Evolutionary conservation across 2,797 vertebrate genomes (phyloP), one percentile per base, ranked within the genome.

Genomic region (Phaenicophaeus curvirostris): DNA sequence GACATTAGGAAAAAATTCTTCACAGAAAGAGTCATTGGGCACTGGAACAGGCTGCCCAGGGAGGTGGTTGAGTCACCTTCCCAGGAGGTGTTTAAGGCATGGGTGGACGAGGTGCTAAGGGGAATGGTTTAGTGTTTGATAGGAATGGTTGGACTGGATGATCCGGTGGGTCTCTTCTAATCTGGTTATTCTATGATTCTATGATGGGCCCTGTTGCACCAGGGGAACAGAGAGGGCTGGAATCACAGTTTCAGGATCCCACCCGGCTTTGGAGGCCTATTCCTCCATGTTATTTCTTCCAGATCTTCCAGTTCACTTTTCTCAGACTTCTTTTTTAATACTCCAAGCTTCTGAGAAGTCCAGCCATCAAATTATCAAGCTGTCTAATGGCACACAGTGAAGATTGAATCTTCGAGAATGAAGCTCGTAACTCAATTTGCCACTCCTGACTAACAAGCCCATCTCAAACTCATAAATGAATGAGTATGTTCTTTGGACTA

Each of bases 381-480:
- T 77, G 35, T 62, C 80, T 88, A 79, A 55, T 72, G 41, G 51
- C 46, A 77, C 27, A 59, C 41, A 76, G 61, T 85, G 93, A 92
- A 90, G 93, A 82, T 1, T 42, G 33, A 42, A 41, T 84, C 66
- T 93, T 88, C 73, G 42, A 30, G 67, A 91, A 88, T 53, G n/a
- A 92, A 84, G 63, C 33, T 89, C 14, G 3, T 91, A 87, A 85
- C 39, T 72, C 65, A 88, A 33, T 61, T 84, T 90, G 50, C 82
- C 69, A 37, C 55, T 81, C 68, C 53, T 53, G 57, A 85, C 30
- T 83, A 84, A 86, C 3, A 2, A 88, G 65, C 39, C 69, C 69
- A 59, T 81, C 44, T 90, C 71, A 61, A 85, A 82, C 55, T 71
- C 65, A 65, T 90, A 89, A 95, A 93, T 66, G 25, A 50, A 44